Evolutionary conservation across 2,113 vertebrate genomes (phyloP).

Genomic region (Corythoichthys intestinalis): DNA sequence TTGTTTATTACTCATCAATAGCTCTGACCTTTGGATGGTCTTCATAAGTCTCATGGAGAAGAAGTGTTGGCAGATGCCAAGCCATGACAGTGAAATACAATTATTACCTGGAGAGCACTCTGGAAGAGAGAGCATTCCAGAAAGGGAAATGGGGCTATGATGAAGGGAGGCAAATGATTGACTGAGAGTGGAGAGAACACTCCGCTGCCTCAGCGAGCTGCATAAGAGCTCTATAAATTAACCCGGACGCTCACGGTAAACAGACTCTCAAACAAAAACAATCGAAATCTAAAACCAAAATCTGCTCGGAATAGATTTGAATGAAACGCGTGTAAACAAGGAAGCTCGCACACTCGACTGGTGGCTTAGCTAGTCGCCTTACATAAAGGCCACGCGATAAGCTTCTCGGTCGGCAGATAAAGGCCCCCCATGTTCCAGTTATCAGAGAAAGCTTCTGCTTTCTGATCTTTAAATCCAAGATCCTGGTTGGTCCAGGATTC

Average conservation of each 20-base stretch:
- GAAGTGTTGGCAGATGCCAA: conserved; percentile 16
- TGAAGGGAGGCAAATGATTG: conserved; percentile 31
- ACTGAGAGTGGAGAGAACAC: conserved; percentile 40
- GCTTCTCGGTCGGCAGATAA: conserved; percentile 50
- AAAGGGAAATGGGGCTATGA: conserved; percentile 14
- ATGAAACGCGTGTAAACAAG: too few species aligned
- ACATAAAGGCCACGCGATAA: conserved; percentile 52
- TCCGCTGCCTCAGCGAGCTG: background rate
- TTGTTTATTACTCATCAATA: conserved; percentile 40
- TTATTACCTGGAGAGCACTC: conserved; percentile 33
- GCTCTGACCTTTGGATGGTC: conserved; percentile 41
- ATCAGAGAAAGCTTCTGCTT: conserved; percentile 45
- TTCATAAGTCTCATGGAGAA: conserved; percentile 30
- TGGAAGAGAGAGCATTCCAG: conserved; percentile 12
- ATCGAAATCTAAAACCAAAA: background rate
- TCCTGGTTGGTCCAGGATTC: conserved; percentile 41
- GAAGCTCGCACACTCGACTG: too few species aligned
- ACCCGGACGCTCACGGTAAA: conserved; percentile 6
- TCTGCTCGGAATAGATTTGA: background rate
- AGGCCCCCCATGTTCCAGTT: conserved; percentile 54
- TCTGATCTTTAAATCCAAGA: conserved; percentile 13
- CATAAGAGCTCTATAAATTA: conserved; percentile 20
- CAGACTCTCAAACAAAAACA: too few species aligned
- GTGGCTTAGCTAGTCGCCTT: conserved; percentile 48
- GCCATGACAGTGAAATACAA: conserved; percentile 44